These are phyloP conservation scores for Nymphalis polychloros DNA, from an alignment of 2,888 invertebrate species.

Conservation along the genomic window DNA sequence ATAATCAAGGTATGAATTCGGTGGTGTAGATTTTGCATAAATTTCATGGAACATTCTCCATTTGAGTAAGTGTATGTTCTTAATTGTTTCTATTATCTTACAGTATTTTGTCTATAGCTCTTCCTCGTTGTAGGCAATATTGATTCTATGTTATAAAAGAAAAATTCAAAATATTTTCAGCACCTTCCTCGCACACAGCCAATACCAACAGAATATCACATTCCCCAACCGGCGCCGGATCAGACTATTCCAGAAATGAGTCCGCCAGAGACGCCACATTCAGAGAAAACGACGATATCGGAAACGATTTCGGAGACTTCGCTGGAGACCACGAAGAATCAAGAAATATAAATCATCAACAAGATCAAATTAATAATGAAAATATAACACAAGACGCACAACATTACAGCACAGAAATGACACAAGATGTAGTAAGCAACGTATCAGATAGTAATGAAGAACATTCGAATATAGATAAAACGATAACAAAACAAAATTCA, in stretches of 20 bases:
- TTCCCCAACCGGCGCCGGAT: slow-evolving; percentile 65
- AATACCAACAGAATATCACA: slow-evolving; percentile 61
- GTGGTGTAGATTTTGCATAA: too few species aligned
- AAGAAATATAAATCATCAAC: slow-evolving; percentile 50
- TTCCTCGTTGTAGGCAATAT: too few species aligned
- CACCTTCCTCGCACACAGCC: slow-evolving; percentile 74
- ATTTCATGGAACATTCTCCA: too few species aligned
- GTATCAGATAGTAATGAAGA: slow-evolving; percentile 7
- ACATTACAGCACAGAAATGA: slow-evolving; percentile 13
- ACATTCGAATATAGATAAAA: slow-evolving; percentile 11
- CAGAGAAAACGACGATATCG: slow-evolving; percentile 50
- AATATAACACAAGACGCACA: slow-evolving; percentile 12
- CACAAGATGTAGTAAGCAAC: slow-evolving; percentile 5
- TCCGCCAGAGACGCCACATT: slow-evolving; percentile 66
- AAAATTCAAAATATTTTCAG: slow-evolving; percentile 49
- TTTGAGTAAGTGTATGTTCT: too few species aligned
- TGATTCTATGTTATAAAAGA: neutral
- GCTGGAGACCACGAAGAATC: slow-evolving; percentile 49
- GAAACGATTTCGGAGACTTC: slow-evolving; percentile 49
- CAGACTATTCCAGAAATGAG: slow-evolving; percentile 70
- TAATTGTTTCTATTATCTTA: too few species aligned
- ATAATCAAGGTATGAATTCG: slow-evolving; percentile 61
- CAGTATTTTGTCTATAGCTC: too few species aligned
- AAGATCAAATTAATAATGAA: slow-evolving; percentile 20
- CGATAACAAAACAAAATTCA: slow-evolving; percentile 36